phyloP scores from a whole-genome alignment of 2,797 vertebrate genomes.

The Uromys caudimaculatus region DNA sequence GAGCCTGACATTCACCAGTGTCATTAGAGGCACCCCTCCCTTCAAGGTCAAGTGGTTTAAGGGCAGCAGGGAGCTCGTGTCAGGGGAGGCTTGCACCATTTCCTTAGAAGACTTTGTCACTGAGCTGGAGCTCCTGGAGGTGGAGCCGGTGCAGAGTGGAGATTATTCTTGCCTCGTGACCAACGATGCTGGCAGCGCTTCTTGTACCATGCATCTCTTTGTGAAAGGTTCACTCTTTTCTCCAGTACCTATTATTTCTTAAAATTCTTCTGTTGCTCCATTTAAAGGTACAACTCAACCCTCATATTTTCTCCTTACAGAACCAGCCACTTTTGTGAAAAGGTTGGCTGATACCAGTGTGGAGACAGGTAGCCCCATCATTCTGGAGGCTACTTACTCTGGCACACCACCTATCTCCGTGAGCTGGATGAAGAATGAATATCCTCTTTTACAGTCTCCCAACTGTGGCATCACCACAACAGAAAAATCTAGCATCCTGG shows the following conservation, averaged over 20 bases:
- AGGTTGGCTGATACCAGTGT: constrained; percentile 91
- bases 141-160: constrained; percentile 92
- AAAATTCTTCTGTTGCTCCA: constrained; percentile 62
- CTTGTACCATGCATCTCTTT: constrained; percentile 94
- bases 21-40: constrained; percentile 94
- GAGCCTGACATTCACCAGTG: constrained; percentile 91
- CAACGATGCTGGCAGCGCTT: constrained; percentile 96
- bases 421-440: constrained; percentile 95
- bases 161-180: constrained; percentile 95
- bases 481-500: constrained; percentile 94
- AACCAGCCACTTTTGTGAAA: constrained; percentile 93
- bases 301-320: constrained; percentile 81
- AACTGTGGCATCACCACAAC: constrained; percentile 93
- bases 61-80: constrained; percentile 94
- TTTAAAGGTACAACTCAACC: not conserved
- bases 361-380: constrained; percentile 89
- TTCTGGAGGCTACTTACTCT: constrained; percentile 92
- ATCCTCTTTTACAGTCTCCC: constrained; percentile 88
- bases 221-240: constrained; percentile 94
- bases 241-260: not conserved
- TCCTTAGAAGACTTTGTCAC: constrained; percentile 92
- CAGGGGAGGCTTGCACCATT: constrained; percentile 93
- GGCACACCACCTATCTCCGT: constrained; percentile 94
- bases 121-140: constrained; percentile 93
- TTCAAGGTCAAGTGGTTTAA: constrained; percentile 96